Percentiles rank a stretch among this genome's conserved stretches.
Conservation (phyloP, 30 jellyfish, hydroid and myxozoan species). For the Aurelia sp. region DNA sequence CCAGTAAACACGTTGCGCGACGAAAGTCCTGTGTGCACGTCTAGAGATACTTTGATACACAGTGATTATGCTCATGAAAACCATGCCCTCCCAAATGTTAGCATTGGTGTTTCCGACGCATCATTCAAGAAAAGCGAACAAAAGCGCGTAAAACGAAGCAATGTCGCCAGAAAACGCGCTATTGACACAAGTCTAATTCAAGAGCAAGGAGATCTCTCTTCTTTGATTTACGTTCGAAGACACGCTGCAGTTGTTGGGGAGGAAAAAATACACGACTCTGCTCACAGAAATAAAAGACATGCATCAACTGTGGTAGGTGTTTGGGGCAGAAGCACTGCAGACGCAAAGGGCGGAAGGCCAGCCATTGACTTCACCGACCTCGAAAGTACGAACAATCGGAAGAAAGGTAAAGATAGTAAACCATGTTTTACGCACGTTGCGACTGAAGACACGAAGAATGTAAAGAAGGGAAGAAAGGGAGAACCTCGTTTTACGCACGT, state of each 20-base stretch:
- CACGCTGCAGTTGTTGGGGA: conserved; percentile 64
- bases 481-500: no score
- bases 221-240: conserved; percentile 49
- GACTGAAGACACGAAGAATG: no score
- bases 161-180: background rate
- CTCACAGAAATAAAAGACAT: background rate
- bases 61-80: no score
- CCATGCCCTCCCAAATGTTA: no score
- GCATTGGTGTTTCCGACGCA: no score
- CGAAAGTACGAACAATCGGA: no score
- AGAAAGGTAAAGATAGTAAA: no score
- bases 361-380: background rate
- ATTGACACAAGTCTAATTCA: background rate
- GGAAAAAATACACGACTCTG: conserved; percentile 37
- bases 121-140: background rate
- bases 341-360: background rate
- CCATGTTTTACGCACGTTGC: no score
- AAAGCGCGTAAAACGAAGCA: background rate
- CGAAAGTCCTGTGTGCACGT: no score
- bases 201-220: conserved; percentile 21
- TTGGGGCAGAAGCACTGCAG: background rate
- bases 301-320: background rate
- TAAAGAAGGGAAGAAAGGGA: no score
- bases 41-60: no score
- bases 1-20: no score